A percentile compares a stretch with the other conserved stretches of the same genome.
These are phyloP conservation scores for Zophobas atratus DNA, from an alignment of 1,140 invertebrate genomes.

Conservation along the genomic window DNA sequence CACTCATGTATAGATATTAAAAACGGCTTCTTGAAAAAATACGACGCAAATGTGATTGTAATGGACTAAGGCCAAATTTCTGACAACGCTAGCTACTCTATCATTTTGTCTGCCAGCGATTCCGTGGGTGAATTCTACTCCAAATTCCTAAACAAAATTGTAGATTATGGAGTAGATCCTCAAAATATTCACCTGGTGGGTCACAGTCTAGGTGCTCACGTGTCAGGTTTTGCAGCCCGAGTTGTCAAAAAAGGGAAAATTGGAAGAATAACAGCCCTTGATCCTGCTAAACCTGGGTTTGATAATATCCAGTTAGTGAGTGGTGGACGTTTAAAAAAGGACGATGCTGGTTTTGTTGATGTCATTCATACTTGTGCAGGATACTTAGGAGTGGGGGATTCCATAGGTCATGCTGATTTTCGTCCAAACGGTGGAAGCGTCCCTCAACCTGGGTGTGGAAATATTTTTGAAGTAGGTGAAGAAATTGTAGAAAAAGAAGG, in stretches of 20 bases:
- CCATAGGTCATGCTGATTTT: constrained; percentile 84
- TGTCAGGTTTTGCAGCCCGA: constrained; percentile 87
- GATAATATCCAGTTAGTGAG: constrained; percentile 71
- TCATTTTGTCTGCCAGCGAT: constrained; percentile 75
- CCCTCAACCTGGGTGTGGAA: constrained; percentile 80
- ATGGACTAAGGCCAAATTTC: constrained; percentile 79
- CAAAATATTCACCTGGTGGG: constrained; percentile 79
- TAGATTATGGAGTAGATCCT: constrained; percentile 69
- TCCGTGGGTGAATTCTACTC: constrained; percentile 76
- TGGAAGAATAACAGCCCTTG: constrained; percentile 78
- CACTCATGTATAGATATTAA: constrained; percentile 67
- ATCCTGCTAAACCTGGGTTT: constrained; percentile 84
- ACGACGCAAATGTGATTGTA: constrained; percentile 77
- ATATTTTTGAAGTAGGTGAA: constrained; percentile 8
- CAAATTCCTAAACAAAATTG: constrained; percentile 74
- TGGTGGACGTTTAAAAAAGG: constrained; percentile 73
- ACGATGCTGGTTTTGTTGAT: constrained; percentile 84
- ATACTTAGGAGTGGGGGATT: constrained; percentile 73
- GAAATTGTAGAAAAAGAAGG: constrained; percentile 1
- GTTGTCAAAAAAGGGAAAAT: constrained; percentile 71
- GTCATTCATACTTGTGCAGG: constrained; percentile 83
- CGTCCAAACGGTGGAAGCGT: constrained; percentile 85
- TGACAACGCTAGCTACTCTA: constrained; percentile 76
- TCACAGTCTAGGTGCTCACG: constrained; percentile 92
- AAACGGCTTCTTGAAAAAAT: constrained; percentile 69